Base-by-base conservation (phyloP, 1,140 invertebrate species). In the Eupeodes corollae region DNA sequence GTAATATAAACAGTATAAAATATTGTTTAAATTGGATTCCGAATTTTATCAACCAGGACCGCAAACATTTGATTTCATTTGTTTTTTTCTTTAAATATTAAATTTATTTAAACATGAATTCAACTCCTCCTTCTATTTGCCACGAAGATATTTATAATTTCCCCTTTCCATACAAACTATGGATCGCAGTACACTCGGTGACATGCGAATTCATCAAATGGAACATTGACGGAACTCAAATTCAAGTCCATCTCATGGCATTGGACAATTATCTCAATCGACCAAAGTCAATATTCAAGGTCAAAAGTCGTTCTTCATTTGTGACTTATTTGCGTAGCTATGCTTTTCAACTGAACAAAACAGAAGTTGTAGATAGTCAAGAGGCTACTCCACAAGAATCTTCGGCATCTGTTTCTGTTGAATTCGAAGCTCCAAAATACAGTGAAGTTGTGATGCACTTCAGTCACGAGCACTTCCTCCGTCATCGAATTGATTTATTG, bases 141-240 rank as follows among this genome's bases (percentile, higher is more conserved):
- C 42, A 46, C 30, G 35, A 44, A 14, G 45, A 47, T 16, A 51
- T 51, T 26, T n/a, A 47, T 11, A 51, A 51, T 31, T 51, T 51
- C 47, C 46, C 50, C 19, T 51, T 51, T 48, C 46, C 50, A 10
- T 51, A 51, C 32, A 51, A 51, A 42, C 37, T 51, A n/a, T 51
- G 50, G 50, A 14, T 51, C 9, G 46, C 44, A 18, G 37, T 51
- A 2, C 15, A 51, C 34, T 30, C 47, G 30, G 41, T 44, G 14
- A 40, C 18, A 16, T 51, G 42, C 12, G 42, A 51, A 14, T 44
- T 47, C 45, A 9, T 51, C 6, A 45, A 43, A 44, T 51, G 50
- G 50, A 51, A 51, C 44, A 42, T 41, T 8, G 50, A 51, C 39
- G 50, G 50, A 10, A 51, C 50, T 5, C 37, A 47, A 3, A 38